These are phyloP conservation scores for Callyntrura sp. DNA, from an alignment of 2,888 invertebrate species.

Conservation along the genomic window DNA sequence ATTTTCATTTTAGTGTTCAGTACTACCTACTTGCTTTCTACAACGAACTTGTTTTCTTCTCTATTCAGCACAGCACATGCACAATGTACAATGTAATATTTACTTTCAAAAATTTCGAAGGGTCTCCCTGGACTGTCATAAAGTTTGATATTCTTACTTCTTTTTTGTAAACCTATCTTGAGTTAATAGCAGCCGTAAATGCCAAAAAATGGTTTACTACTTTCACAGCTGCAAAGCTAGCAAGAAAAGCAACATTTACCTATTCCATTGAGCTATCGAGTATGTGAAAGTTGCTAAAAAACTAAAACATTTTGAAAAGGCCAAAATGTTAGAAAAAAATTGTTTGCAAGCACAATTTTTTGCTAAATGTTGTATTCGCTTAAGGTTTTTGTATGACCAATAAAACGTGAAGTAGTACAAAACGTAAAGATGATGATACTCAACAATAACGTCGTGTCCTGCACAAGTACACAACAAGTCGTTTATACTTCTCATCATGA, in stretches of 20 bases:
- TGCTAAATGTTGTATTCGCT: background rate
- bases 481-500: slow-evolving; percentile 37
- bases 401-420: background rate
- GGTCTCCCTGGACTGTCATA: too few species aligned
- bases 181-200: slow-evolving; percentile 62
- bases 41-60: too few species aligned
- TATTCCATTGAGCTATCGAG: too few species aligned
- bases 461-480: slow-evolving; percentile 1
- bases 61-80: too few species aligned
- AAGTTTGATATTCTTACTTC: slow-evolving; percentile 5
- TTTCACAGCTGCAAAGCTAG: slow-evolving; percentile 46
- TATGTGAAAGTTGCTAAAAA: slow-evolving; percentile 1
- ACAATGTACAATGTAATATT: too few species aligned
- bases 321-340: slow-evolving; percentile 41
- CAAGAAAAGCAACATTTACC: too few species aligned
- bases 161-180: background rate
- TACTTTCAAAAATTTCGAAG: too few species aligned
- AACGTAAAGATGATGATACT: slow-evolving; percentile 10
- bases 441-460: slow-evolving; percentile 7
- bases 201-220: slow-evolving; percentile 58
- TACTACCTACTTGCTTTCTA: too few species aligned
- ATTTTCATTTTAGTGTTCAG: too few species aligned
- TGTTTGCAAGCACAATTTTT: slow-evolving; percentile 41
- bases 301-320: slow-evolving; percentile 51
- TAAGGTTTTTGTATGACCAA: background rate